Conservation (phyloP, 23 tunicate genomes). For the Styela clava region DNA sequence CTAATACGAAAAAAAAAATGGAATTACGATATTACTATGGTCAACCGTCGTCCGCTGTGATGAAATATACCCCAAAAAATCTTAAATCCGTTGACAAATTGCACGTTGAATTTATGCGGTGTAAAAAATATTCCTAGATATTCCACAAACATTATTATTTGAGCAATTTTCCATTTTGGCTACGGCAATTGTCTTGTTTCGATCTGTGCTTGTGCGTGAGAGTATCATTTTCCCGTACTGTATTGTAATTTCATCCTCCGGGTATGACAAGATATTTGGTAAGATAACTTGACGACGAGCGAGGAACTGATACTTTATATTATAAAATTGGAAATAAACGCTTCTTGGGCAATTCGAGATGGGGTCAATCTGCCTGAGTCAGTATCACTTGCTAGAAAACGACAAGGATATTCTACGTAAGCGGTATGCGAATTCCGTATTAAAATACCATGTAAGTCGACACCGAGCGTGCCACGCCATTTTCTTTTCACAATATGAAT, state of each 20-base stretch:
- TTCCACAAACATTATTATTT: too few species aligned
- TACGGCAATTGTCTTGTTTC: too few species aligned
- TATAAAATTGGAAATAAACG: not conserved
- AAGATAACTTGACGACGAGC: slow-evolving; percentile 11
- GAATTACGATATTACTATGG: too few species aligned
- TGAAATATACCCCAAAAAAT: too few species aligned
- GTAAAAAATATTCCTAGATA: too few species aligned
- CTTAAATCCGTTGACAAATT: too few species aligned
- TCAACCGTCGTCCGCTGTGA: too few species aligned
- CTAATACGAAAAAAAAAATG: too few species aligned
- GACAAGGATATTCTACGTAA: not conserved
- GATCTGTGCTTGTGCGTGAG: too few species aligned
- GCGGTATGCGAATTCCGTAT: not conserved
- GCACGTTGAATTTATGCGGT: too few species aligned
- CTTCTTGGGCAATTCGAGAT: not conserved
- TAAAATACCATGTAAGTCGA: not conserved
- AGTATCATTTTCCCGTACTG: not conserved
- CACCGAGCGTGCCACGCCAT: not conserved
- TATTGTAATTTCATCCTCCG: slow-evolving; percentile 3
- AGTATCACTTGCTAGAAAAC: not conserved
- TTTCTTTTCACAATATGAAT: not conserved
- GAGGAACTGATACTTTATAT: slow-evolving; percentile 22
- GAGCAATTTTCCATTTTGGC: too few species aligned
- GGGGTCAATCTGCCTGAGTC: not conserved
- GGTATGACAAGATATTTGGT: slow-evolving; percentile 32